These are phyloP conservation scores for Allygus modestus DNA, from an alignment of 2,888 invertebrate species.

Conservation along the genomic window DNA sequence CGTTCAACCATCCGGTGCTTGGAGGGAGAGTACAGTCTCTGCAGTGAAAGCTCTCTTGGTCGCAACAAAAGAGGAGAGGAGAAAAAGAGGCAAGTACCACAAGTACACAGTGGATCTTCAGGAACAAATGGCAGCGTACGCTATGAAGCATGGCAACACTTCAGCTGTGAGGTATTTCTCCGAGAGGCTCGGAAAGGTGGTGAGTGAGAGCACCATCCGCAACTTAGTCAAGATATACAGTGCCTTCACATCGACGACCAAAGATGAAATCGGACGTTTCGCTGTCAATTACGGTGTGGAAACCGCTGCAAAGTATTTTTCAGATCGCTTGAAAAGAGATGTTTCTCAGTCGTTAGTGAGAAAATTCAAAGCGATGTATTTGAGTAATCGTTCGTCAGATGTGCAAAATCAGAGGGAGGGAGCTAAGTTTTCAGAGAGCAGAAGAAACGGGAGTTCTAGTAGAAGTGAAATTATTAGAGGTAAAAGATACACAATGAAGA, in stretches of 20 bases:
- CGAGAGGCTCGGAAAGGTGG: conserved; percentile 63
- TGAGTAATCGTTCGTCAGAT: conserved; percentile 13
- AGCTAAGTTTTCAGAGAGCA: not conserved
- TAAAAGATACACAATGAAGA: conserved; percentile 63
- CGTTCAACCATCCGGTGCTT: conserved; percentile 47
- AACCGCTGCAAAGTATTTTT: conserved; percentile 64
- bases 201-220: conserved; percentile 67
- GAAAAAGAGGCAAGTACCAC: conserved; percentile 67
- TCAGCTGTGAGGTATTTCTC: conserved; percentile 66
- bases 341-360: conserved; percentile 64
- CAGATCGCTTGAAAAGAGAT: conserved; percentile 64
- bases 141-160: conserved; percentile 64
- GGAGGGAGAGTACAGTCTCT: conserved; percentile 65
- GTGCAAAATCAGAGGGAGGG: conserved; percentile 22
- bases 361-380: conserved; percentile 65
- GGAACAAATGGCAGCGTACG: conserved; percentile 66
- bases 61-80: conserved; percentile 66
- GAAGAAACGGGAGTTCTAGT: not conserved
- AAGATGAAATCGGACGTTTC: conserved; percentile 67
- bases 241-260: conserved; percentile 64
- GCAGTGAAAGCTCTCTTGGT: conserved; percentile 65
- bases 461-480: conserved; percentile 6
- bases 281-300: conserved; percentile 66
- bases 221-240: conserved; percentile 66
- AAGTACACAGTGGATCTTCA: conserved; percentile 66